Percentiles rank a stretch among this genome's conserved stretches.
phyloP scores from a whole-genome alignment of 2,113 vertebrate genomes.

The Pygoscelis adeliae region DNA sequence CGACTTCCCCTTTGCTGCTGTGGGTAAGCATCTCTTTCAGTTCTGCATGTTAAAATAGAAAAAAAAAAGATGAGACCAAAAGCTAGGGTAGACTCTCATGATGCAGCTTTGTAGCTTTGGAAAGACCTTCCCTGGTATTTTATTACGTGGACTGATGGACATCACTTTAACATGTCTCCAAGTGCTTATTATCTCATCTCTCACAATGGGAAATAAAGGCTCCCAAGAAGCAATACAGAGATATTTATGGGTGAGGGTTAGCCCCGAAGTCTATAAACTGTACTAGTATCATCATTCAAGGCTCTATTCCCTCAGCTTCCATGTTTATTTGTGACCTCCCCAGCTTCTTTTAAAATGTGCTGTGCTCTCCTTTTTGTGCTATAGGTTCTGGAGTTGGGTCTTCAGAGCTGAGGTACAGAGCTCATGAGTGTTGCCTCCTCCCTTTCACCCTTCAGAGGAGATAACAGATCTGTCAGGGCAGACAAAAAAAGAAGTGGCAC shows the following conservation, averaged over 20 bases:
- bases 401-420: neutral
- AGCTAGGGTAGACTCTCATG: neutral
- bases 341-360: neutral
- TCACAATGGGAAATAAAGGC: neutral
- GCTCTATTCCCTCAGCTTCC: neutral
- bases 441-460: neutral
- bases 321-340: neutral
- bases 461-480: neutral
- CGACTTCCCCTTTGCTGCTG: conserved; percentile 13
- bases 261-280: neutral
- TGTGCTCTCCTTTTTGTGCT: neutral
- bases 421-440: neutral
- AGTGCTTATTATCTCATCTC: neutral
- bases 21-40: conserved; percentile 26
- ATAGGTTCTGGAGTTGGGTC: neutral
- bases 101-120: neutral
- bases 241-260: neutral
- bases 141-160: neutral
- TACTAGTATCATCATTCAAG: neutral
- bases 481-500: neutral
- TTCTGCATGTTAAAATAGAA: conserved; percentile 38
- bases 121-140: neutral
- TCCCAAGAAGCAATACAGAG: neutral
- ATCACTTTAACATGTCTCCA: neutral
- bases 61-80: neutral